Base-by-base conservation (phyloP, 1,140 invertebrate genomes). In the Lepidurus apus region DNA sequence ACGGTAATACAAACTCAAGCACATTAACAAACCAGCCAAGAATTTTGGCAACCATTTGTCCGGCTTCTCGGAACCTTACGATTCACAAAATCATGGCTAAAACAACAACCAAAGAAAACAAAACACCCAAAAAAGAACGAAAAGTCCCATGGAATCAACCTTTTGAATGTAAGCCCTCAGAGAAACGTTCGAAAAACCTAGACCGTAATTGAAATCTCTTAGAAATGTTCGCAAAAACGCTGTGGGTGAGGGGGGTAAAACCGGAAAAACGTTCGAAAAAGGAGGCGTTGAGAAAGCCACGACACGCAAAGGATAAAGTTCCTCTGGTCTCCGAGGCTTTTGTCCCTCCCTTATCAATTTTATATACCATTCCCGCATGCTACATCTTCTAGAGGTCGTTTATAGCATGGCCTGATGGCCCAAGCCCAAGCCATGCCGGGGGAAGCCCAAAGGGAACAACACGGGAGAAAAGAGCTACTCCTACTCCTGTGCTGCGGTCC, bases 331-430 rank as follows among this genome's bases (percentile, higher is more conserved):
- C 17, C 4, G 53, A 65, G 53, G 53, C 53, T 65, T 65, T 65
- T 65, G 53, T 65, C 53, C 53, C 53, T 65, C 53, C 53, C 53
- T 65, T 65, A 65, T 65, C 53, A 65, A 21, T 65, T 65, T 21
- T 65, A 65, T 65, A 65, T 65, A 65, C 53, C n/a, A 65, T 65
- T 65, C 53, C n/a, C 53, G 53, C 53, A 65, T 65, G 53, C 53
- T 65, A 65, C 53, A 65, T 65, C 21, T 65, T 65, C 53, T 21
- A 65, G 21, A 65, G 53, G 53, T 65, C 53, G 10, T 65, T 65
- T 65, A 65, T 65, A 65, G 53, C 53, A 13, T 65, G n/a, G 53
- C n/a, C 53, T 21, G 53, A 65, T 65, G 53, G 53, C 53, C 53
- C 53, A 17, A 65, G 13, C 53, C 53, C 4, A n/a, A 21, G 53